Evolutionary conservation across 2,888 invertebrate genomes (phyloP).

Genomic region (Zygothrica quintamaculata): DNA sequence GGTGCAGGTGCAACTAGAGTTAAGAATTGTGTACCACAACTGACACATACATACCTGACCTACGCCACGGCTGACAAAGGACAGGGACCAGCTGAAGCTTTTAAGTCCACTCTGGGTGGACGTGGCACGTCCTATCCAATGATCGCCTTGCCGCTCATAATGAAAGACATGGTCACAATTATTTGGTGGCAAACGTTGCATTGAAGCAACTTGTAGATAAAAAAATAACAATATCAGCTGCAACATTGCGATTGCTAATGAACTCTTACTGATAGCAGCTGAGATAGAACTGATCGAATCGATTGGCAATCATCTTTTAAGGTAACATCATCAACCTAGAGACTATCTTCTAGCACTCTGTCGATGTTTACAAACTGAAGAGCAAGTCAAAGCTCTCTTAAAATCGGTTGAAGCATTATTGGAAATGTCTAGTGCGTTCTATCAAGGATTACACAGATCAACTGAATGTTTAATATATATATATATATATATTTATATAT

Average conservation of each 20-base stretch:
- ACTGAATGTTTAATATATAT: too few species aligned
- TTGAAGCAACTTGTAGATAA: too few species aligned
- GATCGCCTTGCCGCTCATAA: neutral
- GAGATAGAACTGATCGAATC: conserved; percentile 44
- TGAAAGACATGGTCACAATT: neutral
- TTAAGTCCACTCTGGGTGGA: neutral
- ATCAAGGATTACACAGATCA: too few species aligned
- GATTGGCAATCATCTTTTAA: conserved; percentile 5
- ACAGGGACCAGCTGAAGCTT: neutral
- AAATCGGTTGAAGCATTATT: too few species aligned
- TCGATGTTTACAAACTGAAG: too few species aligned
- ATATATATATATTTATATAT: too few species aligned
- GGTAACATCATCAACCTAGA: conserved; percentile 22
- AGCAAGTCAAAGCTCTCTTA: too few species aligned
- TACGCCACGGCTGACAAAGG: neutral
- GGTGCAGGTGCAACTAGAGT: neutral
- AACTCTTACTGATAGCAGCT: conserved; percentile 51
- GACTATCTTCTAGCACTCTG: too few species aligned
- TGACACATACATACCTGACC: neutral
- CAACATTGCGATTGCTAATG: conserved; percentile 31
- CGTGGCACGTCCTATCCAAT: neutral
- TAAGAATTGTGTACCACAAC: neutral
- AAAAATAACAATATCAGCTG: conserved; percentile 22
- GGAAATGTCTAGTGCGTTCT: too few species aligned
- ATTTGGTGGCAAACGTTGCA: neutral